These are phyloP conservation scores for Ophiothrix spiculata DNA, from an alignment of 35 echinoderm and acorn worm species.

Conservation along the genomic window DNA sequence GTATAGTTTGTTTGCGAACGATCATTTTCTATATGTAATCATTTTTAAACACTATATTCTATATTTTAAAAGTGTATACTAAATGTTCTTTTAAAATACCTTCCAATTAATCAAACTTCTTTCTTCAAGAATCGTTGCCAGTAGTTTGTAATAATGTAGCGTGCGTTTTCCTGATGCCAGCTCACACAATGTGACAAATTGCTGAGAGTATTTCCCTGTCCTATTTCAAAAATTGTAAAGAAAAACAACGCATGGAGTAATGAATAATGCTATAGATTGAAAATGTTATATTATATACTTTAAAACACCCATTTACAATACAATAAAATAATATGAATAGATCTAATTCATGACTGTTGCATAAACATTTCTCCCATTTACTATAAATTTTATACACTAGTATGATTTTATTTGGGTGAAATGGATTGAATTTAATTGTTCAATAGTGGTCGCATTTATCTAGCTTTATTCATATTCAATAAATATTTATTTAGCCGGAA, in stretches of 20 bases:
- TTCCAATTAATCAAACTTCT: constrained; percentile 61
- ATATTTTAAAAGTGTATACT: neutral
- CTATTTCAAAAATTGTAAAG: neutral
- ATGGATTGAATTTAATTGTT: too few species aligned
- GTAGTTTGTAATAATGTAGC: constrained; percentile 37
- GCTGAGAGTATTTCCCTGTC: constrained; percentile 4
- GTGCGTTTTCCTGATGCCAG: constrained; percentile 28
- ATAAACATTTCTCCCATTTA: neutral
- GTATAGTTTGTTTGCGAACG: neutral
- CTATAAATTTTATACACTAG: neutral
- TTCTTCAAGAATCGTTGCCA: constrained; percentile 33
- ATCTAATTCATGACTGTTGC: neutral
- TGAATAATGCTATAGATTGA: neutral
- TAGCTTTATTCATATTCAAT: too few species aligned
- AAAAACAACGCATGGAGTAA: neutral
- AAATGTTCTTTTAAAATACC: constrained; percentile 23
- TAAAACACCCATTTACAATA: neutral
- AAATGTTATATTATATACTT: neutral
- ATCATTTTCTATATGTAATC: neutral
- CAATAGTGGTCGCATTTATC: too few species aligned
- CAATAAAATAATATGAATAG: neutral
- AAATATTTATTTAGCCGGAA: too few species aligned
- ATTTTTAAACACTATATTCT: neutral
- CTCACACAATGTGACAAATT: constrained; percentile 19
- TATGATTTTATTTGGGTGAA: neutral